Conservation (phyloP, 37 sponge, comb jelly and placozoan species). For the Halichondria panicea region DNA sequence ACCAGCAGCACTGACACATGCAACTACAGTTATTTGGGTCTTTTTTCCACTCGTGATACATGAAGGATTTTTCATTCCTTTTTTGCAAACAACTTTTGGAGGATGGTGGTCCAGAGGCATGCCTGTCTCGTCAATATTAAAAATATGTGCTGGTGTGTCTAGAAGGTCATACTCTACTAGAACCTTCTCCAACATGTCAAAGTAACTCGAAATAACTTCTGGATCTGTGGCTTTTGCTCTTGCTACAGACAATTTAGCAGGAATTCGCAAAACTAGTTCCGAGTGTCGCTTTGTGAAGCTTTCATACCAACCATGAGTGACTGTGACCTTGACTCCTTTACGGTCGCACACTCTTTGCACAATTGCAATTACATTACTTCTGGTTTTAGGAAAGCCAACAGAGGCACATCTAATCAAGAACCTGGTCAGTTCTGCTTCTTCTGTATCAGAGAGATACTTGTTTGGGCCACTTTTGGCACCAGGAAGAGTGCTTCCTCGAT, state of each 20-base stretch:
- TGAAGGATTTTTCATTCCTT: neutral
- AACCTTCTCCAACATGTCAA: constrained; percentile 28
- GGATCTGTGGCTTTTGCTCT: too few relatives aligned
- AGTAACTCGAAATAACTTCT: too few relatives aligned
- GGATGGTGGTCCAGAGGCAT: constrained; percentile 34
- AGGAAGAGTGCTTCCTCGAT: neutral
- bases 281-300: too few relatives aligned
- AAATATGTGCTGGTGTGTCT: constrained; percentile 27
- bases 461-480: neutral
- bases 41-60: constrained; percentile 40
- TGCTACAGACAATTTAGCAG: too few relatives aligned
- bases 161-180: constrained; percentile 30
- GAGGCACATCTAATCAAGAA: neutral
- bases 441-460: neutral
- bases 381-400: neutral
- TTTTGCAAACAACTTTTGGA: constrained; percentile 13
- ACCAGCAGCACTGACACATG: constrained; percentile 53
- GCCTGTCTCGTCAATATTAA: constrained; percentile 36
- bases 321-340: too few relatives aligned
- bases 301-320: too few relatives aligned
- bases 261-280: too few relatives aligned
- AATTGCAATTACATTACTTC: neutral
- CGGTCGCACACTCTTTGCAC: neutral
- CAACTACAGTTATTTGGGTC: constrained; percentile 45
- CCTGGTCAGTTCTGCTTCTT: neutral